phyloP scores from a whole-genome alignment of 2,113 vertebrate species.

The Ranitomeya imitator region DNA sequence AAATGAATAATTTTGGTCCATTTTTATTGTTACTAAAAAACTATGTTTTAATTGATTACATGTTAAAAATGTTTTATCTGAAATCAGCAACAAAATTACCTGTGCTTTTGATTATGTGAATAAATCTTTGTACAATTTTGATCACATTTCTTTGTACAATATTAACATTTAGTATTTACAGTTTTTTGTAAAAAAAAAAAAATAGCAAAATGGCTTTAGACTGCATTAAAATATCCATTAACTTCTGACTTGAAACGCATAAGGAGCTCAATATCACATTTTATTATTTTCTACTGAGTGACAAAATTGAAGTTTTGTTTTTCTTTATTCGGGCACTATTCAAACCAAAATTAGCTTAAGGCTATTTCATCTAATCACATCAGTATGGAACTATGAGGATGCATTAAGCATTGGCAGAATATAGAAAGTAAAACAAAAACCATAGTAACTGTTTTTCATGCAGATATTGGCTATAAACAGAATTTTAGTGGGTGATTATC shows the following conservation, averaged over 20 bases:
- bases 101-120: not conserved
- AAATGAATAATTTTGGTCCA: not conserved
- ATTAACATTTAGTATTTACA: conserved; percentile 2
- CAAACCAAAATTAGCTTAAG: conserved; percentile 23
- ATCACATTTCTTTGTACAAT: not conserved
- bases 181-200: not conserved
- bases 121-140: not conserved
- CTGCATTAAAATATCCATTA: not conserved
- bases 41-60: not conserved
- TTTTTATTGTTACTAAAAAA: not conserved
- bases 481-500: conserved; percentile 24
- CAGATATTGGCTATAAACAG: conserved; percentile 18
- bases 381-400: conserved; percentile 16
- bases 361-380: conserved; percentile 13
- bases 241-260: not conserved
- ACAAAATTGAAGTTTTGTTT: conserved; percentile 11
- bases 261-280: conserved; percentile 9
- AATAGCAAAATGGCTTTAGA: not conserved
- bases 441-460: not conserved
- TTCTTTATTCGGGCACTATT: conserved; percentile 5
- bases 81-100: not conserved
- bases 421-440: conserved; percentile 2
- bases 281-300: conserved; percentile 27
- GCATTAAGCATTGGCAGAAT: conserved; percentile 7
- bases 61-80: not conserved